Evolutionary conservation across 2,797 vertebrate species (phyloP).

Genomic region (Anas georgica): DNA sequence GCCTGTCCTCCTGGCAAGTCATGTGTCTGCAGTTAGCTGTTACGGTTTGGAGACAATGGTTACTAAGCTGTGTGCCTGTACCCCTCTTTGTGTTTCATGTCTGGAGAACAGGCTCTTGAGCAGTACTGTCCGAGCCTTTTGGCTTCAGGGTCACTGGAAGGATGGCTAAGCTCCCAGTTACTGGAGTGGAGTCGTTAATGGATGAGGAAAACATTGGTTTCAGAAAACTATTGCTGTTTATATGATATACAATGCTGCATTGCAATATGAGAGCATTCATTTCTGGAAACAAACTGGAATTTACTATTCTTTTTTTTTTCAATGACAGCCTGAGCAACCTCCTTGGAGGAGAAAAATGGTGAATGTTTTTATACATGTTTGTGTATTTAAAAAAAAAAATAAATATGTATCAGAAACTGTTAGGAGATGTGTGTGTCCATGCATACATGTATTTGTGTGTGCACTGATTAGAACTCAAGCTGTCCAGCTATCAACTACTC

Average conservation of each 20-base stretch:
- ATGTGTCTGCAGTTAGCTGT: not conserved
- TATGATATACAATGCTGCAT: fast-evolving
- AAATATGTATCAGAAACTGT: not conserved
- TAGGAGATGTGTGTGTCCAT: not conserved
- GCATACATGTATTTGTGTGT: not conserved
- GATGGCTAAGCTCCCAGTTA: not conserved
- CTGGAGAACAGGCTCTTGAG: not conserved
- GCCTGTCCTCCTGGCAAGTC: not conserved
- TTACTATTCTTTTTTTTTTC: not conserved
- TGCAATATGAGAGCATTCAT: not conserved
- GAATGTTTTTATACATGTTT: not conserved
- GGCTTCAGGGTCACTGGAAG: not conserved
- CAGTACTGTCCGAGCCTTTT: not conserved
- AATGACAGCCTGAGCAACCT: not conserved
- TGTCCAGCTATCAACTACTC: not conserved
- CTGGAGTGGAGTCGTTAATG: not conserved
- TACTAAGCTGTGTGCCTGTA: not conserved
- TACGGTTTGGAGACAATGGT: not conserved
- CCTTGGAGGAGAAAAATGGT: not conserved
- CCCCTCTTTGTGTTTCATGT: not conserved
- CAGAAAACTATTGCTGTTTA: not conserved
- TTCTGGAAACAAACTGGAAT: not conserved
- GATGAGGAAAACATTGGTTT: not conserved
- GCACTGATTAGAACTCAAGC: not conserved
- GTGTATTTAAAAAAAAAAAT: not conserved